Evolutionary conservation across 2,113 vertebrate genomes (phyloP), one percentile per base, ranked within the genome.

Genomic region (Herpailurus yagouaroundi): DNA sequence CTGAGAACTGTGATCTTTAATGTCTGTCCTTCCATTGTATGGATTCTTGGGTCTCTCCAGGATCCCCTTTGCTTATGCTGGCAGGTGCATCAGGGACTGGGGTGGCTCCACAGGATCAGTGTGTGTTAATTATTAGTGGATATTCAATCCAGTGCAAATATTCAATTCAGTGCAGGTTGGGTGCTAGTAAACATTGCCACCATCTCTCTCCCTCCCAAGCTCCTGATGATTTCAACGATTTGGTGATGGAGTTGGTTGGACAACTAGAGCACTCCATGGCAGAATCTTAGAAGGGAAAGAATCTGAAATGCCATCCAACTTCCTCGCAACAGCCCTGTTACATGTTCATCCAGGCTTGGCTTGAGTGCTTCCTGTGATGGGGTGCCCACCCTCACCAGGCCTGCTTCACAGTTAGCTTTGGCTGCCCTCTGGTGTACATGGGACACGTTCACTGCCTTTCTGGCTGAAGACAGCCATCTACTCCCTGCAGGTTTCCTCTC

Each of bases 241-340:
- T 79, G n/a, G 38, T 90, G 68, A 84, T 21, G 23, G 74, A 94
- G 55, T 52, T 94, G 33, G 31, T 79, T 73, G 41, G 96, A 93
- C 19, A 60, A 57, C 41, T n/a, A 52, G 38, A 81, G 45, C 7
- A 71, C 31, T 87, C 83, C 27, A 18, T 33, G 60, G 25, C 68
- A 86, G 73, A 89, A 83, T 91, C 82, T 92, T 91, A 76, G 64
- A 82, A 82, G 64, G 31, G 27, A 86, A 84, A 91, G 52, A 96
- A 12, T 31, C 50, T 66, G 60, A 81, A 84, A 88, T 31, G 14
- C 60, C 63, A 36, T 23, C 74, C 33, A 66, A 19, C 55, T 82
- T 38, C 73, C 69, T 38, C 45, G 82, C 13, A 81, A 36, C 38
- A 69, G 33, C 23, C 31, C 55, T 64, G 13, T 45, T 48, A 63